Evolutionary conservation across 2,888 invertebrate genomes (phyloP).

Genomic region (Himalopsyche kuldschensis): DNA sequence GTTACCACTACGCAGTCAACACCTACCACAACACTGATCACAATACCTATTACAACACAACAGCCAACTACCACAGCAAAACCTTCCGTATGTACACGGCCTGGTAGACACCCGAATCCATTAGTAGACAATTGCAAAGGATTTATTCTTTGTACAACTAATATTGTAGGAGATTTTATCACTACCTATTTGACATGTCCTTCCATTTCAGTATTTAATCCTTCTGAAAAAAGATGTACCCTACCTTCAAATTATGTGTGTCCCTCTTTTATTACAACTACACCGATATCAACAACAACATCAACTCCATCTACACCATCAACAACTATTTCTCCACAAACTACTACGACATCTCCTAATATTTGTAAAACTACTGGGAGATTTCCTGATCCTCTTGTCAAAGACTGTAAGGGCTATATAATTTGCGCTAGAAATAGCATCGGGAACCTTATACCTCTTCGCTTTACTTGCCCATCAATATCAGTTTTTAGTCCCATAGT

Average conservation of each 20-base stretch:
- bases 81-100: neutral
- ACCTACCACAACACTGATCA: neutral
- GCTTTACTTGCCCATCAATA: neutral
- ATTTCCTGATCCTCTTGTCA: neutral
- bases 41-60: neutral
- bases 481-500: neutral
- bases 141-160: constrained; percentile 35
- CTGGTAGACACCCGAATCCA: neutral
- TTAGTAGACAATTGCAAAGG: neutral
- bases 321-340: neutral
- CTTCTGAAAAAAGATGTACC: constrained; percentile 3
- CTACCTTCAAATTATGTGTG: constrained; percentile 1
- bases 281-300: neutral
- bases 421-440: neutral
- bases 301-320: neutral
- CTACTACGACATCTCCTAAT: neutral
- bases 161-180: neutral
- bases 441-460: neutral
- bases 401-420: neutral
- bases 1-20: neutral
- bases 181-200: neutral
- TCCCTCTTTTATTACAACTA: neutral
- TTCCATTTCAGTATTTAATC: constrained; percentile 7
- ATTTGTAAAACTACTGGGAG: neutral
- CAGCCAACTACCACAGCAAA: neutral